phyloP scores from a whole-genome alignment of 2,113 vertebrate genomes.

The Scartelaos histophorus region DNA sequence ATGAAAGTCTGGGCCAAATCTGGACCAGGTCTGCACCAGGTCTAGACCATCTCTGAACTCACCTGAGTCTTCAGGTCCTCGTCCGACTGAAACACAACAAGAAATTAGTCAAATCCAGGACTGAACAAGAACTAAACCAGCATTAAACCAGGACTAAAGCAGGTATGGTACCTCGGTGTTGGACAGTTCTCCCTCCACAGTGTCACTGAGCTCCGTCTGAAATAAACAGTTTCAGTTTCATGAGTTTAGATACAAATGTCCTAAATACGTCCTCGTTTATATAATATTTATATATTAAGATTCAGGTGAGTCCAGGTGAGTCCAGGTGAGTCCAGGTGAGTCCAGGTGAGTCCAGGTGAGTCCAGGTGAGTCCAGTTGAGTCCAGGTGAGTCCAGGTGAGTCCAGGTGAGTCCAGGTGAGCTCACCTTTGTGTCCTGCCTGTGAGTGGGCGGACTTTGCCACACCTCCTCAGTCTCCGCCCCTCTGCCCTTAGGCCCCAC shows the following conservation, averaged over 20 bases:
- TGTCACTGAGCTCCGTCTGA: slow-evolving; percentile 93
- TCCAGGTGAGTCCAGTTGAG: too few species aligned
- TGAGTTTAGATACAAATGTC: too few species aligned
- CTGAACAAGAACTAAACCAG: slow-evolving; percentile 1
- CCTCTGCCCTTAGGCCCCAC: slow-evolving; percentile 45
- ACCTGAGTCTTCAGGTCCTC: slow-evolving; percentile 81
- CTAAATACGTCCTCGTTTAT: too few species aligned
- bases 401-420: too few species aligned
- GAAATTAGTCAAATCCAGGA: background rate
- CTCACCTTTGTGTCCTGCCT: slow-evolving; percentile 60
- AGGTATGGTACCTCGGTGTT: slow-evolving; percentile 84
- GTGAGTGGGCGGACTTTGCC: slow-evolving; percentile 62
- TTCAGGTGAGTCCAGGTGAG: too few species aligned
- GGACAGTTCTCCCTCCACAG: slow-evolving; percentile 81
- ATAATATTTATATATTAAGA: too few species aligned
- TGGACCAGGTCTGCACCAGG: background rate
- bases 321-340: too few species aligned
- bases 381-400: too few species aligned
- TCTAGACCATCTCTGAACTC: background rate
- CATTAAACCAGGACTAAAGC: background rate
- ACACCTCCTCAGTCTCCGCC: slow-evolving; percentile 68
- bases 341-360: too few species aligned
- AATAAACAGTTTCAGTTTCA: slow-evolving; percentile 55
- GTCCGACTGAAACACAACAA: slow-evolving; percentile 60
- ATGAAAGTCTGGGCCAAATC: too few species aligned